Percentiles rank a stretch among this genome's conserved stretches.
These are phyloP conservation scores for Eutolmus rufibarbis DNA, from an alignment of 2,888 invertebrate genomes.

Conservation along the genomic window DNA sequence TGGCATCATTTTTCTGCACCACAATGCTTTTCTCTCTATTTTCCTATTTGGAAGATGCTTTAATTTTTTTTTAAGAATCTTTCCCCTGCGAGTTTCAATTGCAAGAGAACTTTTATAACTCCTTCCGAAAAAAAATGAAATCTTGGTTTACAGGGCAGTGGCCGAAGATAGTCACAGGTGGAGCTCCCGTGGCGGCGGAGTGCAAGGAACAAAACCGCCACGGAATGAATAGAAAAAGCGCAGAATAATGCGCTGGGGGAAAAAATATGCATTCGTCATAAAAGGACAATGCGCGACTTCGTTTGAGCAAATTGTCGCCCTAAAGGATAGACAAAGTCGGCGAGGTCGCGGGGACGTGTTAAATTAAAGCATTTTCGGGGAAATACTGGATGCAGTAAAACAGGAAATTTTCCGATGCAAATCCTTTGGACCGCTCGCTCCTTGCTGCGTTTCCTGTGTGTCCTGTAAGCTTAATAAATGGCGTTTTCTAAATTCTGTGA, in stretches of 20 bases:
- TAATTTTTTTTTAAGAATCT: neutral
- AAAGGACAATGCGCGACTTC: neutral
- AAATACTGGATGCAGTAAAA: neutral
- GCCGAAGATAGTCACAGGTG: neutral
- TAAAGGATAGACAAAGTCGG: neutral
- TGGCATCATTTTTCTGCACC: neutral
- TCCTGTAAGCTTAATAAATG: slow-evolving; percentile 24
- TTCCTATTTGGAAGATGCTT: neutral
- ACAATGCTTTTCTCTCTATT: neutral
- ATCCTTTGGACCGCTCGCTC: neutral
- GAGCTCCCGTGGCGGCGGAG: neutral
- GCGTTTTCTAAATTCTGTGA: neutral
- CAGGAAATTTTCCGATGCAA: neutral
- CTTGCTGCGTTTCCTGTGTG: neutral
- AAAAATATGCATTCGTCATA: neutral
- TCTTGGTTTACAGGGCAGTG: neutral
- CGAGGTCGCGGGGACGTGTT: neutral
- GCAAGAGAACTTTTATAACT: neutral
- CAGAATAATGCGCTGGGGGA: neutral
- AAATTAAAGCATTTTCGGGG: neutral
- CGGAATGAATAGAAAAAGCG: neutral
- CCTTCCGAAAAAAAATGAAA: neutral
- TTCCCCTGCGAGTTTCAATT: neutral
- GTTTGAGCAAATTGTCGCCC: neutral
- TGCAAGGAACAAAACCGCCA: neutral